Base-by-base conservation (phyloP, 2,797 vertebrate species). In the Hypotaenidia okinawae region DNA sequence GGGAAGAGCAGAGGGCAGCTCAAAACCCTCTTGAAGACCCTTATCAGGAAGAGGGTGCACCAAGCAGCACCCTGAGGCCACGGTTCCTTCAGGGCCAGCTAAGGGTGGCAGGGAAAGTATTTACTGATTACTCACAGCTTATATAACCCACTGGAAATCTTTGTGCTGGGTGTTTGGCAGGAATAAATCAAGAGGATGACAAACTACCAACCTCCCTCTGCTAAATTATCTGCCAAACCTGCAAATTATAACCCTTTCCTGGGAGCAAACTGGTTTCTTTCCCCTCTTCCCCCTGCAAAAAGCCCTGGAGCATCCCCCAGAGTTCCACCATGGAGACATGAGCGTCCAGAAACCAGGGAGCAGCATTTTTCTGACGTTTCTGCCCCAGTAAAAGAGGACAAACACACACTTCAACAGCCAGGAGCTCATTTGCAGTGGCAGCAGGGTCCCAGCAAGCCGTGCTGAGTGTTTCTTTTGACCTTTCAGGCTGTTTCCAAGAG, bases 51-150 rank as follows among this genome's bases (percentile, higher is more conserved):
- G 72, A 51, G 10, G 24, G 55, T 28, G 35, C 13, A 3, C 39
- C 64, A 58, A 30, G 6, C 74, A 51, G 61, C 67, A 75, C 58
- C 51, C 51, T 0, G 0, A 82, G 81, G 47, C 33, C 47, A 2
- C 1, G 47, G 47, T 55, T 85, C 80, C 45, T 32, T 76, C 73
- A 62, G 47, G 72, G 52, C 54, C 47, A 64, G 45, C 70, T 24
- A 18, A 61, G 86, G 67, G 93, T 64, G 90, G 49, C 35, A 80
- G 9, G 22, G 70, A 90, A 94, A 92, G 87, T 79, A 94, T 74
- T 89, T 90, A 59, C 75, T n/a, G 72, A 49, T 87, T 89, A 84
- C 68, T 94, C 91, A 89, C 67, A 69, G 75, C 66, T 97, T 95
- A 79, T 24, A 85, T 39, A 96, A 94, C 78, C 61, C 0, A 0